Conservation (phyloP, 2,797 vertebrate genomes). For the Tenualosa ilisha region DNA sequence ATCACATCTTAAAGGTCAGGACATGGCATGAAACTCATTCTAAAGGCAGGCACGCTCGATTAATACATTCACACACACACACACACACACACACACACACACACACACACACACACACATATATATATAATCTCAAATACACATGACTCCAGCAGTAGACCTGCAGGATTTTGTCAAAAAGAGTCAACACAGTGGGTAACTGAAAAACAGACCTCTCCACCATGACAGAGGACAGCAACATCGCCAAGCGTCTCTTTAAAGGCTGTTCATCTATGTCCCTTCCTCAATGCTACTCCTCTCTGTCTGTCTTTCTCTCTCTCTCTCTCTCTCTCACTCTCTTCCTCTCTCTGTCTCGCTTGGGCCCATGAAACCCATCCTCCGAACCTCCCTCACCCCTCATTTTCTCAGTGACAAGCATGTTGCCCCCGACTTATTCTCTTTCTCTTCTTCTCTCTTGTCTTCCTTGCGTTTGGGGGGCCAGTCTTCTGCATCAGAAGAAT, state of each 20-base stretch:
- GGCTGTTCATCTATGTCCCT: background rate
- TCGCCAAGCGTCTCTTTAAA: background rate
- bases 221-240: background rate
- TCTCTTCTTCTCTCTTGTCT: slow-evolving; percentile 55
- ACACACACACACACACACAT: background rate
- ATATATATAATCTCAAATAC: background rate
- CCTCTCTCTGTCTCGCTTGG: background rate
- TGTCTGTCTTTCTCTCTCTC: background rate
- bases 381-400: slow-evolving; percentile 77
- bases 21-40: background rate
- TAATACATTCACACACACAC: background rate
- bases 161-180: slow-evolving; percentile 11
- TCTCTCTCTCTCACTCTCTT: background rate
- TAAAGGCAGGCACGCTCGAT: background rate
- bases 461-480: slow-evolving; percentile 80
- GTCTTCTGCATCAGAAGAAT: slow-evolving; percentile 98
- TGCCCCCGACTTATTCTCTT: slow-evolving; percentile 67
- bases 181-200: background rate
- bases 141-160: background rate
- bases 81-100: background rate
- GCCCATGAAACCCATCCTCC: slow-evolving; percentile 7
- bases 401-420: slow-evolving; percentile 85
- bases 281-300: background rate
- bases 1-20: background rate
- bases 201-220: slow-evolving; percentile 4